Percentiles rank a stretch among this genome's conserved stretches.
Conservation (phyloP, 2,888 invertebrate species). For the Oscheius myriophilus region DNA sequence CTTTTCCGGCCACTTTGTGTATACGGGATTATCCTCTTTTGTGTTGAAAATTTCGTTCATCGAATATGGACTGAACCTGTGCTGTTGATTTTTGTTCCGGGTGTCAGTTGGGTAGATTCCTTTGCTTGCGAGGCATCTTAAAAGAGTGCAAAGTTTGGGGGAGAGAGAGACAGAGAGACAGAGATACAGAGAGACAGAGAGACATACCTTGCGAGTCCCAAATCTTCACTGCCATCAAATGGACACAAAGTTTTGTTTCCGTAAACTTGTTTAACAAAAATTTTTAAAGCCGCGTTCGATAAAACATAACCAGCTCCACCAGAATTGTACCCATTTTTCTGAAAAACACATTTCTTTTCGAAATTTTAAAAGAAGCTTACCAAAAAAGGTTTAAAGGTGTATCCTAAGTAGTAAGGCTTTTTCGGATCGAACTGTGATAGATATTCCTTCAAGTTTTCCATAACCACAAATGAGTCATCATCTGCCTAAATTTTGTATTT, state of each 20-base stretch:
- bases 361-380: slow-evolving; percentile 23
- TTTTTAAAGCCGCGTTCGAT: slow-evolving; percentile 48
- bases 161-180: slow-evolving; percentile 21
- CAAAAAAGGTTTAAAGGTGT: slow-evolving; percentile 53
- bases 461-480: slow-evolving; percentile 61
- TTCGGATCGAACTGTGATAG: slow-evolving; percentile 45
- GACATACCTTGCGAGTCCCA: slow-evolving; percentile 49
- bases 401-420: slow-evolving; percentile 56
- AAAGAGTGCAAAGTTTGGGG: background rate
- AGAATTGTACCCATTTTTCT: slow-evolving; percentile 59
- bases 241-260: slow-evolving; percentile 51
- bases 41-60: background rate
- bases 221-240: slow-evolving; percentile 56
- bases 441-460: slow-evolving; percentile 53
- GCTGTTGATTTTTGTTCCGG: slow-evolving; percentile 41
- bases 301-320: slow-evolving; percentile 62
- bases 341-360: background rate
- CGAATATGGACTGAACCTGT: slow-evolving; percentile 50
- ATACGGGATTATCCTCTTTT: slow-evolving; percentile 4
- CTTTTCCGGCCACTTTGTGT: slow-evolving; percentile 19
- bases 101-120: slow-evolving; percentile 56
- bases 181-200: background rate
- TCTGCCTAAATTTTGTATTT: slow-evolving; percentile 48
- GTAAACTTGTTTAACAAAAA: slow-evolving; percentile 48
- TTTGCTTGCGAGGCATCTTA: slow-evolving; percentile 46